Conservation (phyloP, 2,113 vertebrate species). For the Setophaga petechia region DNA sequence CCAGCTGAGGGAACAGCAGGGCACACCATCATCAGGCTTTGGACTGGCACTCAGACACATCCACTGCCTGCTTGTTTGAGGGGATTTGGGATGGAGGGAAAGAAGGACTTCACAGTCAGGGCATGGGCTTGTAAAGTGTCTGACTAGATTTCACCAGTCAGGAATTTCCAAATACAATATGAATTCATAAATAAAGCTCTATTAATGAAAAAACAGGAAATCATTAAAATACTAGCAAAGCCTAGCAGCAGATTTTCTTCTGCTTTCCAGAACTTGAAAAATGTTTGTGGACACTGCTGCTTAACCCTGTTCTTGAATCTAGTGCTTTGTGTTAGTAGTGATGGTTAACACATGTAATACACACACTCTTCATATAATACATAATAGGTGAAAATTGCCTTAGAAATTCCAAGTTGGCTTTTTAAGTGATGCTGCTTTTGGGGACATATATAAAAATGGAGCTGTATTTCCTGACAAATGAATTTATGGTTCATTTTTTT, state of each 20-base stretch:
- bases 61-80: not conserved
- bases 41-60: accelerated
- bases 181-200: not conserved
- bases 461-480: not conserved
- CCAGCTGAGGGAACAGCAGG: not conserved
- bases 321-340: not conserved
- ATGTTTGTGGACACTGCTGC: not conserved
- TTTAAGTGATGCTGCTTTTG: not conserved
- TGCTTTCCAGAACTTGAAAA: not conserved
- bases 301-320: not conserved
- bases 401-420: not conserved
- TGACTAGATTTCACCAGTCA: not conserved
- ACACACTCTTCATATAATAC: not conserved
- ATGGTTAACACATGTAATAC: not conserved
- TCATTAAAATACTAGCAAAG: not conserved
- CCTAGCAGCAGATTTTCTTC: not conserved
- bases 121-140: not conserved
- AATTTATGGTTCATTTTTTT: not conserved
- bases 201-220: not conserved
- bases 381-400: not conserved
- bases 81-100: too few relatives aligned
- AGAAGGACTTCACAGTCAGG: not conserved
- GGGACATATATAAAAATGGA: not conserved
- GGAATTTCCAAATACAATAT: not conserved
- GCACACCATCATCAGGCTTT: accelerated